Percentiles rank a stretch among this genome's conserved stretches.
Evolutionary conservation across 2,797 vertebrate species (phyloP).

Genomic region (Capromys pilorides): DNA sequence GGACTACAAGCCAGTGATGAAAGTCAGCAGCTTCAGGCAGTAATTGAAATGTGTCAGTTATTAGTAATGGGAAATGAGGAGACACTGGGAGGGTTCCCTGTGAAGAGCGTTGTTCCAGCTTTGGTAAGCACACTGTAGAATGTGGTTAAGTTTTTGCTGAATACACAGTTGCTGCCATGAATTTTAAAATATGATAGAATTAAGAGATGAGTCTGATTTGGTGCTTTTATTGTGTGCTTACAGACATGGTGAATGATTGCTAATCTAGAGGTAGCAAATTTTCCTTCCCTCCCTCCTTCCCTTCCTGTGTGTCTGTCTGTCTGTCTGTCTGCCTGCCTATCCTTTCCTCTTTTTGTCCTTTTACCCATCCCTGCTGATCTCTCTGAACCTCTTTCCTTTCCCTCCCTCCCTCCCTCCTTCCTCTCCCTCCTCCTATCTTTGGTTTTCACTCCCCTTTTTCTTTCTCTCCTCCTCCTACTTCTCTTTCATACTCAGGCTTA

Average conservation of each 20-base stretch:
- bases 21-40: conserved; percentile 98
- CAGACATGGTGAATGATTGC: neutral
- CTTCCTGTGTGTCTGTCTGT: too few species aligned
- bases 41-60: conserved; percentile 99
- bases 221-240: conserved; percentile 34
- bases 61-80: conserved; percentile 99
- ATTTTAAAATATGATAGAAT: neutral
- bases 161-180: neutral
- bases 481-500: neutral
- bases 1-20: conserved; percentile 99
- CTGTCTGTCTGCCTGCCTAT: neutral
- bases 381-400: neutral
- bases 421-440: too few species aligned
- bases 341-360: neutral
- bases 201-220: neutral
- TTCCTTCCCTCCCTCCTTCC: too few species aligned
- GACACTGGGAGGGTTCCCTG: conserved; percentile 98
- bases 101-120: conserved; percentile 98
- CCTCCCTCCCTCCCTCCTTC: neutral
- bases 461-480: neutral
- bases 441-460: too few species aligned
- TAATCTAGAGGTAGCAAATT: neutral
- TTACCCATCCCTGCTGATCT: neutral
- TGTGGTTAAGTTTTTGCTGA: neutral
- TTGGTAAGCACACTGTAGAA: conserved; percentile 88